phyloP scores from a whole-genome alignment of 2,888 invertebrate species.

The Stenchaetothrips biformis region DNA sequence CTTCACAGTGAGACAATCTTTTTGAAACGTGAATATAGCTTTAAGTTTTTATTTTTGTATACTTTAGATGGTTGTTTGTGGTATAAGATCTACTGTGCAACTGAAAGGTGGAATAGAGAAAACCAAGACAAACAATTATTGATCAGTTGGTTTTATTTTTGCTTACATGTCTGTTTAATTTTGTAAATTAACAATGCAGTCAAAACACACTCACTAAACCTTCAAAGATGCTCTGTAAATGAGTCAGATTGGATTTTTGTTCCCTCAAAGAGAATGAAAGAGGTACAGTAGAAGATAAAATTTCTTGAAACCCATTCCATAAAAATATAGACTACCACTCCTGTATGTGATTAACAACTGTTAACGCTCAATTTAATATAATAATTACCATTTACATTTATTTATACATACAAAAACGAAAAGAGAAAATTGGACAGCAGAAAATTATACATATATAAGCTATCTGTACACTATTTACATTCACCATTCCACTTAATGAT shows the following conservation, averaged over 20 bases:
- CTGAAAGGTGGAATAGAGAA: neutral
- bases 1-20: neutral
- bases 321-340: neutral
- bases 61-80: neutral
- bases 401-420: neutral
- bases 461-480: constrained; percentile 19
- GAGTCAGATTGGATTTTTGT: neutral
- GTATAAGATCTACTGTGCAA: no score
- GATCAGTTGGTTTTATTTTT: neutral
- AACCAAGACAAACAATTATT: neutral
- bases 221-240: neutral
- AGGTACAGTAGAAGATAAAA: neutral
- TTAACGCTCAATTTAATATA: neutral
- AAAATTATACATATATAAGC: constrained; percentile 5
- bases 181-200: neutral
- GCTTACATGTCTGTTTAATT: neutral
- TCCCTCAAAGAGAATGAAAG: neutral
- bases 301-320: constrained; percentile 9
- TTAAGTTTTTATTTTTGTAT: neutral
- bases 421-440: neutral
- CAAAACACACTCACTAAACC: neutral
- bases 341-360: constrained; percentile 2
- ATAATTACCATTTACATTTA: neutral
- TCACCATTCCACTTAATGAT: neutral
- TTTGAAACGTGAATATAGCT: neutral